Base-by-base conservation (phyloP, 2,888 invertebrate species). In the Tanypteryx hageni region DNA sequence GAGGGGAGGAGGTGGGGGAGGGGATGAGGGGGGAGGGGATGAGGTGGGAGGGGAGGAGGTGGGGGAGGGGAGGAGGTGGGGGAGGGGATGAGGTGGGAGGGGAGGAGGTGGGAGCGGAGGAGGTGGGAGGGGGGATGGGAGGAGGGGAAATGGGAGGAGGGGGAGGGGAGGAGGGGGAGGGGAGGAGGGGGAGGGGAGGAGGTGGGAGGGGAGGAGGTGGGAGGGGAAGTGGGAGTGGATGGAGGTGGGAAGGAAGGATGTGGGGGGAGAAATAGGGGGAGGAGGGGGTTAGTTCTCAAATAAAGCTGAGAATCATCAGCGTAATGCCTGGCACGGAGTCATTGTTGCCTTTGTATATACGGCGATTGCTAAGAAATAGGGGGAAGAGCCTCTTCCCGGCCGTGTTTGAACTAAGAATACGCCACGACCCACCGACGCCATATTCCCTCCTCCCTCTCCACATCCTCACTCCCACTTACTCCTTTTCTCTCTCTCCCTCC, bases 281-380 rank as follows among this genome's bases (percentile, higher is more conserved):
- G 44, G 44, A n/a, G n/a, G 5, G 44, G 44, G 44, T 44, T 44
- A 44, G 44, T 44, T 44, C 83, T 18, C 44, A 83, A 56, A 83
- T 83, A 83, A 83, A 83, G 83, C 83, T 44, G 16, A 27, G 61
- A 89, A 89, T 89, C 89, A 89, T 89, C 64, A 89, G 68, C 64
- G 64, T 89, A 64, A 89, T 89, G 89, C 44, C 83, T 83, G 83
- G 83, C 83, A 83, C 44, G 89, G 64, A 89, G 44, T 64, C 89
- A 89, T 89, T 89, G 89, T 89, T 89, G 64, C 89, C 44, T 89
- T 64, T 86, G 86, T 61, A 86, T 89, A 56, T 57, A 83, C 83
- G 83, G 83, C 83, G 83, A 83, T 57, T 56, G 83, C 44, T 44
- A 44, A 44, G 44, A 44, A 44, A 44, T 1, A 44, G 44, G 76